These are phyloP conservation scores for Trinectes maculatus DNA, from an alignment of 2,113 vertebrate species.

Conservation along the genomic window DNA sequence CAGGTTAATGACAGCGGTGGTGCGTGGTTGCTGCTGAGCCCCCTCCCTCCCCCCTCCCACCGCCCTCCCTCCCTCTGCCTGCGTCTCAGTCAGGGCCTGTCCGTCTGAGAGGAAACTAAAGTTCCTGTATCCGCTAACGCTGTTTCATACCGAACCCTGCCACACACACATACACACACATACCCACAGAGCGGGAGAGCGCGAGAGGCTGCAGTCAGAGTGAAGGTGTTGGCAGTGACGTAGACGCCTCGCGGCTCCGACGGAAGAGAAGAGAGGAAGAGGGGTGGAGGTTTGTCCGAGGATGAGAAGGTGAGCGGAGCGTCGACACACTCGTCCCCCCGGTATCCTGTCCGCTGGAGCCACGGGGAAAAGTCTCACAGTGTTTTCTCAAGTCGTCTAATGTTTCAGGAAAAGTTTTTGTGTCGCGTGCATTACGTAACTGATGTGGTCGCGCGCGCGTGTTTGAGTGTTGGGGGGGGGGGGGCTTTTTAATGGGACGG, in stretches of 20 bases:
- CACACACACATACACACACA: not conserved
- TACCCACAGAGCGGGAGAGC: too few species aligned
- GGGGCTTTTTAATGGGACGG: too few species aligned
- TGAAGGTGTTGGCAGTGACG: too few species aligned
- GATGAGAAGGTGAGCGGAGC: conserved; percentile 51
- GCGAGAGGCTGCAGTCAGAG: too few species aligned
- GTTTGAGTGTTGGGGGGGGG: too few species aligned
- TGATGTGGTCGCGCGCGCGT: too few species aligned
- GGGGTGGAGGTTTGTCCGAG: not conserved
- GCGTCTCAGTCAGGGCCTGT: conserved; percentile 22
- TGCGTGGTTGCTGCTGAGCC: not conserved
- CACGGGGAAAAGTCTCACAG: not conserved
- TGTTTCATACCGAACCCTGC: not conserved
- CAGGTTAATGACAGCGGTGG: conserved; percentile 60
- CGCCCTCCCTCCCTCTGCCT: not conserved
- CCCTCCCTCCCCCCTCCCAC: conserved; percentile 23
- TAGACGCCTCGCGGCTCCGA: too few species aligned
- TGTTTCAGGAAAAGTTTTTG: not conserved
- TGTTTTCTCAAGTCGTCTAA: too few species aligned
- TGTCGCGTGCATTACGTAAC: too few species aligned
- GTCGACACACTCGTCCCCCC: not conserved
- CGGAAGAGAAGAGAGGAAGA: not conserved
- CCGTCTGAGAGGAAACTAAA: conserved; percentile 30
- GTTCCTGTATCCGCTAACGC: not conserved
- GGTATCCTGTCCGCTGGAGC: too few species aligned